phyloP scores from a whole-genome alignment of 2,888 invertebrate genomes.

The Drosophila antonietae region DNA sequence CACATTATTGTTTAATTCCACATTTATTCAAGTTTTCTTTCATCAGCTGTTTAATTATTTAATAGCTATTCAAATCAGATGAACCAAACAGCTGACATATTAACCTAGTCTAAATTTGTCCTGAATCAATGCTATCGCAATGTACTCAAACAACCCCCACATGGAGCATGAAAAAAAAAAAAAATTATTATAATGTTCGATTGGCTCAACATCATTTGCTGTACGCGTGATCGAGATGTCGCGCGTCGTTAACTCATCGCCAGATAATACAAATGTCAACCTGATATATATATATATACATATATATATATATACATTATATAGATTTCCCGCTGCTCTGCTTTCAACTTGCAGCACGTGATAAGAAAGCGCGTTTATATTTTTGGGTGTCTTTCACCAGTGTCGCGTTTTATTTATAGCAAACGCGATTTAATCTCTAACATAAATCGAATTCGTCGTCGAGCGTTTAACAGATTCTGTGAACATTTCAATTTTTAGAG shows the following conservation, averaged over 20 bases:
- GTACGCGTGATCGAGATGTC: slow-evolving; percentile 51
- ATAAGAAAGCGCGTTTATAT: slow-evolving; percentile 59
- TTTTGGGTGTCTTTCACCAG: slow-evolving; percentile 58
- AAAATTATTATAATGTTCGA: slow-evolving; percentile 9
- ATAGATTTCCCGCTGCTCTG: slow-evolving; percentile 14
- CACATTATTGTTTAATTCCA: neutral
- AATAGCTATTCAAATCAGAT: neutral
- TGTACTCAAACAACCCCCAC: slow-evolving; percentile 31
- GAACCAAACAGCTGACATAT: slow-evolving; percentile 12
- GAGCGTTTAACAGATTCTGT: neutral
- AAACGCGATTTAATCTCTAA: slow-evolving; percentile 39
- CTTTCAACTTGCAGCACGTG: slow-evolving; percentile 55
- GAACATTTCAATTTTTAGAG: neutral
- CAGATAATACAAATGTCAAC: slow-evolving; percentile 29
- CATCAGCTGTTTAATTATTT: neutral
- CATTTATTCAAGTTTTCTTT: neutral
- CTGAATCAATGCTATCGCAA: slow-evolving; percentile 27
- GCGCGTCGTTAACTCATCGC: slow-evolving; percentile 39
- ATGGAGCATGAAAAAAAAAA: slow-evolving; percentile 2
- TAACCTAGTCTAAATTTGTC: slow-evolving; percentile 6
- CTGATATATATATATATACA: slow-evolving; percentile 13
- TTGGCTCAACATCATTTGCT: slow-evolving; percentile 27
- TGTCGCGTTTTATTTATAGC: slow-evolving; percentile 62
- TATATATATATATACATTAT: neutral
- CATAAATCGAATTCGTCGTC: slow-evolving; percentile 8